Evolutionary conservation across 1,140 invertebrate genomes (phyloP).

Genomic region (Drosophila teissieri): DNA sequence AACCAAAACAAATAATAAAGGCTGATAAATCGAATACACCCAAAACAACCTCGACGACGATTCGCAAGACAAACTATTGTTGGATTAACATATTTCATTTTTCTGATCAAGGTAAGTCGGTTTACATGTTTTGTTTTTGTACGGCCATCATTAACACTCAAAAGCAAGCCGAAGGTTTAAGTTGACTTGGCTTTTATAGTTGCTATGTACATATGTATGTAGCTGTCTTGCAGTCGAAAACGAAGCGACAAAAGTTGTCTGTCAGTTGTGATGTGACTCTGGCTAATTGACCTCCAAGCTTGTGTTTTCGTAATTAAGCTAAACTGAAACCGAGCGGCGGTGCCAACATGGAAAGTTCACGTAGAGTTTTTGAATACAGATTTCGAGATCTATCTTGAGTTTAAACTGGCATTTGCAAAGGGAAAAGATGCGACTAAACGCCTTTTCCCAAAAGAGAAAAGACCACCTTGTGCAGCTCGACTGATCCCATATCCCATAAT

Average conservation of each 20-base stretch:
- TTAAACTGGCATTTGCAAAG: neutral
- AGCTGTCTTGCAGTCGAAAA: constrained; percentile 29
- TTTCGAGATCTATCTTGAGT: neutral
- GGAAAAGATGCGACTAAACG: neutral
- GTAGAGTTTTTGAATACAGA: constrained; percentile 12
- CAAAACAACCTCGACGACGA: constrained; percentile 25
- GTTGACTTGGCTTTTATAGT: constrained; percentile 41
- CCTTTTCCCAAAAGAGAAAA: neutral
- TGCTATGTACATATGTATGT: neutral
- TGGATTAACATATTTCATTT: constrained; percentile 57
- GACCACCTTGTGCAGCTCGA: neutral
- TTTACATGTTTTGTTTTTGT: constrained; percentile 34
- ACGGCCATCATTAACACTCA: constrained; percentile 50
- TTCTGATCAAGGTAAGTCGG: constrained; percentile 51
- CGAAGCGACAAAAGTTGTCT: constrained; percentile 22
- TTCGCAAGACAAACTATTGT: constrained; percentile 37
- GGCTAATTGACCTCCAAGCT: constrained; percentile 76
- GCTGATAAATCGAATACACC: constrained; percentile 23
- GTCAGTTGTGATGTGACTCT: constrained; percentile 49
- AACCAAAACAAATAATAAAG: constrained; percentile 58
- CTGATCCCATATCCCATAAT: too few species aligned
- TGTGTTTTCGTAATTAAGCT: constrained; percentile 50
- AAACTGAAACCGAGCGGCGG: constrained; percentile 18
- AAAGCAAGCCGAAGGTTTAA: constrained; percentile 53
- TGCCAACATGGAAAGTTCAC: constrained; percentile 55